Evolutionary conservation across 2,113 vertebrate genomes (phyloP).

Genomic region (Ovis canadensis): DNA sequence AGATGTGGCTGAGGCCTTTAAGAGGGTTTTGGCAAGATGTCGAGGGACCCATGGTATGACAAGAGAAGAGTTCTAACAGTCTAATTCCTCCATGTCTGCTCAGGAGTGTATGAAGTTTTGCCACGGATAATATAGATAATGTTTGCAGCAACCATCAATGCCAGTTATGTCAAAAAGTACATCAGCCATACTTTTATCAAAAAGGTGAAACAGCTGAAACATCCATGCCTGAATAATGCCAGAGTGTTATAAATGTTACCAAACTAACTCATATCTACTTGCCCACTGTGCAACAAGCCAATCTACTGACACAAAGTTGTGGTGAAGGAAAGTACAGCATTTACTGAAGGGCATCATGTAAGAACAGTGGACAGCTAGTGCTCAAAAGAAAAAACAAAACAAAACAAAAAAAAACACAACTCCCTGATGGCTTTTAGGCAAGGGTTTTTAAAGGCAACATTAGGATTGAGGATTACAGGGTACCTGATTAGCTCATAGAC

Average conservation of each 20-base stretch:
- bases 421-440: background rate
- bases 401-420: background rate
- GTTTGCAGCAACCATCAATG: background rate
- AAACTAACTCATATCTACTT: background rate
- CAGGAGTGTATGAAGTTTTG: rapidly evolving
- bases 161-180: background rate
- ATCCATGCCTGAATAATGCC: background rate
- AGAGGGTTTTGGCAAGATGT: background rate
- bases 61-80: background rate
- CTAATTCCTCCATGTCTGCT: background rate
- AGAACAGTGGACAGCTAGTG: background rate
- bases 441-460: background rate
- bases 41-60: background rate
- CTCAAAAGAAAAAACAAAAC: background rate
- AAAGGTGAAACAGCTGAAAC: background rate
- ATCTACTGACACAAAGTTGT: background rate
- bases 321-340: background rate
- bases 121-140: no score
- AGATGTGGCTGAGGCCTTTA: conserved; percentile 43
- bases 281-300: background rate
- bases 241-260: background rate
- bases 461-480: background rate
- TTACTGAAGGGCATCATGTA: background rate
- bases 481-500: background rate
- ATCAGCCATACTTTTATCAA: background rate